A percentile compares a stretch with the other conserved stretches of the same genome.
phyloP scores from a whole-genome alignment of 1,140 invertebrate genomes.

The Holcopasites calliopsidis region DNA sequence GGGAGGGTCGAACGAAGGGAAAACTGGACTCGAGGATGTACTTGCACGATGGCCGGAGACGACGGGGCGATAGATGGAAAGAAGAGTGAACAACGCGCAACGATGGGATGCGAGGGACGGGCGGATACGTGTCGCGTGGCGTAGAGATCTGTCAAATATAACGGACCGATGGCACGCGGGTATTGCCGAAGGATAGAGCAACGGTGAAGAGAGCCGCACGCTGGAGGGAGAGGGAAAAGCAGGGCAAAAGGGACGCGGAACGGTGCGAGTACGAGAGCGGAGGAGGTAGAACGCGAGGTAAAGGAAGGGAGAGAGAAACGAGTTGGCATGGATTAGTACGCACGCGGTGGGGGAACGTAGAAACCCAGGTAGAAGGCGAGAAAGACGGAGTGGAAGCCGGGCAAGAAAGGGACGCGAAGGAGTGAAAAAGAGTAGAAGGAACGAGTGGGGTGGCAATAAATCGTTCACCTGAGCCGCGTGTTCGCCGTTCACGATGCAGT shows the following conservation, averaged over 20 bases:
- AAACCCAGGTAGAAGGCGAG: conserved; percentile 9
- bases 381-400: conserved; percentile 32
- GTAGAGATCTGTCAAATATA: too few relatives aligned
- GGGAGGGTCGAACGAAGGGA: neutral
- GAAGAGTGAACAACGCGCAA: too few relatives aligned
- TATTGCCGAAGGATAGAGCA: too few relatives aligned
- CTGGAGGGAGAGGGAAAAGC: too few relatives aligned
- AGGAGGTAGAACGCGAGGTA: neutral
- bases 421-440: conserved; percentile 42
- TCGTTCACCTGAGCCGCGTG: conserved; percentile 74
- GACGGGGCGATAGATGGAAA: neutral
- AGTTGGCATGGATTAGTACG: too few relatives aligned
- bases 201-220: too few relatives aligned
- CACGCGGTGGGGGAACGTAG: too few relatives aligned
- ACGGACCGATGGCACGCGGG: too few relatives aligned
- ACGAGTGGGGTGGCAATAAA: conserved; percentile 75
- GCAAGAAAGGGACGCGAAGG: conserved; percentile 37
- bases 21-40: neutral
- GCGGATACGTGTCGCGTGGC: too few relatives aligned
- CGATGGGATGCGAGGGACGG: too few relatives aligned
- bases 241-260: too few relatives aligned
- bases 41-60: neutral
- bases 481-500: conserved; percentile 30
- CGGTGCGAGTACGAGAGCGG: neutral
- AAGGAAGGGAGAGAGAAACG: neutral